A percentile compares a stretch with the other conserved stretches of the same genome.
Conservation (phyloP, 1,140 invertebrate species). For the Drosophila serrata region DNA sequence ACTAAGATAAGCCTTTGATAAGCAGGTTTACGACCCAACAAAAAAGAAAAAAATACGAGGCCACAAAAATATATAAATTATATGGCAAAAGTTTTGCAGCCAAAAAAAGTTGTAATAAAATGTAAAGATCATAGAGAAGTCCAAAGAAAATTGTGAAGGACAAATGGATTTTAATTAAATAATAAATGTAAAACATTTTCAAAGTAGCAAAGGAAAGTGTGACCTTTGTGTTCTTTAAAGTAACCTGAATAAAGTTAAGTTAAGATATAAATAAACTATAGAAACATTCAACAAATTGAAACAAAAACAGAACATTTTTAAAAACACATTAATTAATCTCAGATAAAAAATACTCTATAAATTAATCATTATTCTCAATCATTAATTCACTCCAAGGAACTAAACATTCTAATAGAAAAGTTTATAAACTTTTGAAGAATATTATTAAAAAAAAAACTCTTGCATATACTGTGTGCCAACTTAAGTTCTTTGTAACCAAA, state of each 20-base stretch:
- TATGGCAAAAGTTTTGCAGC: not conserved
- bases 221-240: not conserved
- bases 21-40: conserved; percentile 26
- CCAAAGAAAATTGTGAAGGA: not conserved
- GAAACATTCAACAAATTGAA: too few species aligned
- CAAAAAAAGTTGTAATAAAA: not conserved
- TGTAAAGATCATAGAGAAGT: not conserved
- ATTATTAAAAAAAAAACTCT: conserved; percentile 4
- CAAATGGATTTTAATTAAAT: conserved; percentile 2
- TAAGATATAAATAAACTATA: not conserved
- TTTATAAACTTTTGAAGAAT: not conserved
- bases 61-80: conserved; percentile 12
- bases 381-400: not conserved
- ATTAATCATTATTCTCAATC: not conserved
- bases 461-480: not conserved
- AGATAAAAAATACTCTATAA: not conserved
- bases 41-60: not conserved
- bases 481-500: conserved; percentile 1
- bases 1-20: conserved; percentile 45
- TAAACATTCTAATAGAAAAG: conserved; percentile 2
- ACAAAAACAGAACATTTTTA: not conserved
- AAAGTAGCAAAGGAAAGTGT: not conserved
- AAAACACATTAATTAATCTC: not conserved
- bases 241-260: not conserved
- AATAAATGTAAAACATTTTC: not conserved